Evolutionary conservation across 2,888 invertebrate genomes (phyloP).

Genomic region (Synanthedon myopaeformis): DNA sequence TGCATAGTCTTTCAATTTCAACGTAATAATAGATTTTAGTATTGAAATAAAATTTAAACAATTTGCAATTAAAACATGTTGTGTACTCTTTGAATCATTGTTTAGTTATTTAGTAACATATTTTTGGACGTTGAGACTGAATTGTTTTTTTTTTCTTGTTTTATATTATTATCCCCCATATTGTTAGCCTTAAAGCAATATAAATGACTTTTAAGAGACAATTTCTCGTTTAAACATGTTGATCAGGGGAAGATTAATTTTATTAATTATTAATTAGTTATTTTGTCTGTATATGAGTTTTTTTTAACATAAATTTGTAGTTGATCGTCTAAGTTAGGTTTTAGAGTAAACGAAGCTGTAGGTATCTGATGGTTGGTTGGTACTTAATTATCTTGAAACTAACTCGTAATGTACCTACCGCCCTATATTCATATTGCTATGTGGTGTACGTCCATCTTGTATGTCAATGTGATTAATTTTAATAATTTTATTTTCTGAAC

Average conservation of each 20-base stretch:
- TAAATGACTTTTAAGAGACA: conserved; percentile 21
- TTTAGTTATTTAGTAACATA: conserved; percentile 48
- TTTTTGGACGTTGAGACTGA: conserved; percentile 68
- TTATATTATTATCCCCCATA: conserved; percentile 61
- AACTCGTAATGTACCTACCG: conserved; percentile 44
- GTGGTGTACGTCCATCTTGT: conserved; percentile 69
- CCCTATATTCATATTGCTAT: conserved; percentile 46
- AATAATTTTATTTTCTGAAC: conserved; percentile 62
- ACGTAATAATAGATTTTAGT: neutral
- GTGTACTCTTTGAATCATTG: conserved; percentile 12
- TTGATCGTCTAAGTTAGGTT: conserved; percentile 61
- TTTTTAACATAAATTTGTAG: conserved; percentile 42
- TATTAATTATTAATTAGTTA: conserved; percentile 39
- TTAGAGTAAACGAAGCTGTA: conserved; percentile 38
- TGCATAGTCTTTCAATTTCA: neutral
- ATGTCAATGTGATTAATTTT: conserved; percentile 67
- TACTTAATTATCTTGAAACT: conserved; percentile 48
- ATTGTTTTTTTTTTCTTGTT: conserved; percentile 65
- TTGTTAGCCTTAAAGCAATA: conserved; percentile 39
- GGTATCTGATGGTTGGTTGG: conserved; percentile 44
- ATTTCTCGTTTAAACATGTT: conserved; percentile 19
- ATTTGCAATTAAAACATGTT: neutral
- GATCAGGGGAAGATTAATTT: conserved; percentile 36
- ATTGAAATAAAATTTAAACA: neutral
- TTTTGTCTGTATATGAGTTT: conserved; percentile 69